Base-by-base conservation (phyloP, 2,113 vertebrate genomes). In the Sciurus niger region DNA sequence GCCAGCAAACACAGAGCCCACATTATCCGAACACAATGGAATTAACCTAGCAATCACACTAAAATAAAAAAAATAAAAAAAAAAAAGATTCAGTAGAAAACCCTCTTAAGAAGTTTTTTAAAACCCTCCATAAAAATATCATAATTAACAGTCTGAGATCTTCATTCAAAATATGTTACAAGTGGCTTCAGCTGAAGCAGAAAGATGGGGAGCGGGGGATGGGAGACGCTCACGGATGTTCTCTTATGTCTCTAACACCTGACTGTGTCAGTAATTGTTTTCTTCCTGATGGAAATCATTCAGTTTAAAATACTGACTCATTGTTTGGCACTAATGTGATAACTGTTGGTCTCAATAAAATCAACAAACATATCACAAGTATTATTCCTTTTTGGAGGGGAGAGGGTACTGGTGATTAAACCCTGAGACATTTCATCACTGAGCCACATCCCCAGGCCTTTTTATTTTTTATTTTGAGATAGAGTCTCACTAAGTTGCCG, bases 41-140 rank as follows among this genome's bases (percentile, higher is more conserved):
- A 89, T 89, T 67, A 89, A 79, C 37, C 65, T 30, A 92, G 43
- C 84, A 79, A 92, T 79, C 84, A 78, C 32, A 73, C 24, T 84
- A 55, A 78, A 22, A 76, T 18, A 51, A 55, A 92, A 65, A 40
- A 40, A 40, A 40, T 3, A 40, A 4, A 40, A 40, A 3, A 40
- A 40, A 40, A 55, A 55, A 65, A 84, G 37, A 76, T 86, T 53
- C 74, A 74, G 37, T 7, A 94, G 34, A 77, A 91, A 76, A 40
- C 8, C 8, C 68, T 43, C 76, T 86, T 40, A 78, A 14, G 51
- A 72, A 30, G 13, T 73, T 55, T 73, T 58, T 8, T 67, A 87
- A 91, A 32, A 65, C 77, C 78, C 9, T 48, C 43, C 51, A 63
- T 40, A 65, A 85, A 72, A 85, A 40, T 25, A 65, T 20, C 22